Evolutionary conservation across 53 echinoderm and acorn worm genomes (phyloP).

Genomic region (Stichopus horrens): DNA sequence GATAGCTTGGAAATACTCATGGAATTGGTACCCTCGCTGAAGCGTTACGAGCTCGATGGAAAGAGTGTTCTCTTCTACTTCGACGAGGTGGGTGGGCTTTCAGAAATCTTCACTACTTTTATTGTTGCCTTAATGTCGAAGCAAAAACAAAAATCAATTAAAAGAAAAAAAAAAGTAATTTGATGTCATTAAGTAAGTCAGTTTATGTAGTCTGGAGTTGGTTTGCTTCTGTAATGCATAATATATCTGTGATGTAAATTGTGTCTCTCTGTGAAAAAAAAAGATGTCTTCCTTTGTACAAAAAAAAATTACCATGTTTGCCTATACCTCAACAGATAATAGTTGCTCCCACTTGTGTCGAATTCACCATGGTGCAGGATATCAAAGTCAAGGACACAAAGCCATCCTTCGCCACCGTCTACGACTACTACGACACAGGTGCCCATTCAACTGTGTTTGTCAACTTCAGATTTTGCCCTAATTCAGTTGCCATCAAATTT

Average conservation of each 20-base stretch:
- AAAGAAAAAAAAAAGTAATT: too few relatives aligned
- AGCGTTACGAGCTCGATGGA: constrained; percentile 48
- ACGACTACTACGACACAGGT: constrained; percentile 46
- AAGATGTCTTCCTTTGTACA: too few relatives aligned
- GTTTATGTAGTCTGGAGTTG: too few relatives aligned
- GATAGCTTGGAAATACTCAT: constrained; percentile 31
- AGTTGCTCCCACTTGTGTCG: background rate
- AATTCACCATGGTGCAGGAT: background rate
- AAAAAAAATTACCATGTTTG: too few relatives aligned
- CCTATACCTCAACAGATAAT: background rate
- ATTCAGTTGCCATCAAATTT: background rate
- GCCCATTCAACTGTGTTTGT: background rate
- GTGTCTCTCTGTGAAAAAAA: too few relatives aligned
- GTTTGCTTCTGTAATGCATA: too few relatives aligned
- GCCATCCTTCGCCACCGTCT: constrained; percentile 33
- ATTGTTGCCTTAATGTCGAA: too few relatives aligned
- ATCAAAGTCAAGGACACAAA: constrained; percentile 35
- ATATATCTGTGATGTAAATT: too few relatives aligned
- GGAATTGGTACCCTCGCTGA: constrained; percentile 40
- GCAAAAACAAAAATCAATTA: too few relatives aligned
- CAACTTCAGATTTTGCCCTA: background rate
- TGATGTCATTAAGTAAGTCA: too few relatives aligned
- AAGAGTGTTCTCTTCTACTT: constrained; percentile 73
- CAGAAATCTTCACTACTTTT: too few relatives aligned
- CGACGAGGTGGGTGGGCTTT: constrained; percentile 55